phyloP scores from a whole-genome alignment of 2,797 vertebrate species.

The Brachymystax lenok region DNA sequence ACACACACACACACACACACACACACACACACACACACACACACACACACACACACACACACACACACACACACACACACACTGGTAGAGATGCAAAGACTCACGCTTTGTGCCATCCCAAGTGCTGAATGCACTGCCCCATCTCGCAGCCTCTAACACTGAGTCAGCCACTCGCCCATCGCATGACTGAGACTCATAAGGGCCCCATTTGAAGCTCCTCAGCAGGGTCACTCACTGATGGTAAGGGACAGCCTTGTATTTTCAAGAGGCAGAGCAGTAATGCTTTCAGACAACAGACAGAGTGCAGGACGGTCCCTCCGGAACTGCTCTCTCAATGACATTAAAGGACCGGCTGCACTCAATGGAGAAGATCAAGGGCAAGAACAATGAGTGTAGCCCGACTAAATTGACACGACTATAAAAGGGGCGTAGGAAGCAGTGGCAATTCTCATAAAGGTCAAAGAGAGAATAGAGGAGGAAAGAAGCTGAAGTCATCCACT shows the following conservation, averaged over 20 bases:
- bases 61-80: conserved; percentile 19
- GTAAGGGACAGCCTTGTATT: conserved; percentile 67
- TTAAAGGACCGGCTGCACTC: conserved; percentile 68
- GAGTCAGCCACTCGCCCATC: conserved; percentile 50
- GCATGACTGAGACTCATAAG: conserved; percentile 35
- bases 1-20: background rate
- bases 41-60: conserved; percentile 18
- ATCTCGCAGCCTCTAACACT: conserved; percentile 16
- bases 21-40: background rate
- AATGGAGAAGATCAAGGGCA: conserved; percentile 68
- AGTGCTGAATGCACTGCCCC: conserved; percentile 4
- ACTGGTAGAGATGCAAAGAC: background rate
- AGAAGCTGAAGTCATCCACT: conserved; percentile 29
- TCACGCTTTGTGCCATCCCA: background rate
- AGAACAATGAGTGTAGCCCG: conserved; percentile 63
- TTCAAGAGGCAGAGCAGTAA: conserved; percentile 66
- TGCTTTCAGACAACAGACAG: conserved; percentile 68
- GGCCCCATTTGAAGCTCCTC: conserved; percentile 52
- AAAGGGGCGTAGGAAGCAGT: conserved; percentile 54
- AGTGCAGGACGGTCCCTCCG: conserved; percentile 60
- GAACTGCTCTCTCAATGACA: conserved; percentile 70
- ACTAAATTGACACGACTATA: conserved; percentile 66
- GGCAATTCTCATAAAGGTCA: conserved; percentile 59
- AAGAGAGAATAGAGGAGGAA: conserved; percentile 29
- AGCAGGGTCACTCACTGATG: conserved; percentile 59